Conservation (phyloP, 2,797 vertebrate genomes). For the Enteromius anoplus region DNA sequence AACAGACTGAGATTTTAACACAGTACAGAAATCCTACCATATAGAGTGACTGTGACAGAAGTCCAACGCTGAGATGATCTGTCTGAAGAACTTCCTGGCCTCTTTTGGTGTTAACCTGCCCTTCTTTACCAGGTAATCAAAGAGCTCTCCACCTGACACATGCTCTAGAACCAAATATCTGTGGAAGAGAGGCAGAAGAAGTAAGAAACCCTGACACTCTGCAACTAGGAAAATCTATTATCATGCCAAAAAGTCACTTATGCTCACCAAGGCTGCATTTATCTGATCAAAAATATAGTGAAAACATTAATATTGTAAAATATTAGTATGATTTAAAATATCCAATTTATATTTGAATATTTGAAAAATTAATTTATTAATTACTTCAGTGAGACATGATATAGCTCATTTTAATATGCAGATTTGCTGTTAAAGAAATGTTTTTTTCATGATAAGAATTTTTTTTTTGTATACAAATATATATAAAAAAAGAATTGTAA, state of each 20-base stretch:
- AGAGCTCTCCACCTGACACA: slow-evolving; percentile 96
- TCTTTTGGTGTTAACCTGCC: slow-evolving; percentile 96
- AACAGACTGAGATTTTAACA: neutral
- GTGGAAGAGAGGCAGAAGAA: slow-evolving; percentile 31
- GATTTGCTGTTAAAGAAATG: neutral
- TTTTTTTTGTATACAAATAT: too few relatives aligned
- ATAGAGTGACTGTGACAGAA: slow-evolving; percentile 99
- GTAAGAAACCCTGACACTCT: neutral
- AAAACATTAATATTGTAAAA: neutral
- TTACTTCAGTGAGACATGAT: neutral
- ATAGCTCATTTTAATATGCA: neutral
- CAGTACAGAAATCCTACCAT: slow-evolving; percentile 79
- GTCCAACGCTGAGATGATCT: slow-evolving; percentile 98
- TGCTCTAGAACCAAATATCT: slow-evolving; percentile 98
- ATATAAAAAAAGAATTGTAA: too few relatives aligned
- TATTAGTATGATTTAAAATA: neutral
- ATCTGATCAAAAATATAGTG: neutral
- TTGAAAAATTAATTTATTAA: too few relatives aligned
- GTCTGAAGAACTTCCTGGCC: slow-evolving; percentile 98
- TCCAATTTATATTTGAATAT: neutral
- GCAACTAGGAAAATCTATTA: neutral
- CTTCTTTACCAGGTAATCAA: slow-evolving; percentile 98
- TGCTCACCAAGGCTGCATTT: neutral
- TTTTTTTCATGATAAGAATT: too few relatives aligned
- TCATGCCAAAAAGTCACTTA: neutral